Conservation (phyloP, 2,113 vertebrate species). For the Scatophagus argus region DNA sequence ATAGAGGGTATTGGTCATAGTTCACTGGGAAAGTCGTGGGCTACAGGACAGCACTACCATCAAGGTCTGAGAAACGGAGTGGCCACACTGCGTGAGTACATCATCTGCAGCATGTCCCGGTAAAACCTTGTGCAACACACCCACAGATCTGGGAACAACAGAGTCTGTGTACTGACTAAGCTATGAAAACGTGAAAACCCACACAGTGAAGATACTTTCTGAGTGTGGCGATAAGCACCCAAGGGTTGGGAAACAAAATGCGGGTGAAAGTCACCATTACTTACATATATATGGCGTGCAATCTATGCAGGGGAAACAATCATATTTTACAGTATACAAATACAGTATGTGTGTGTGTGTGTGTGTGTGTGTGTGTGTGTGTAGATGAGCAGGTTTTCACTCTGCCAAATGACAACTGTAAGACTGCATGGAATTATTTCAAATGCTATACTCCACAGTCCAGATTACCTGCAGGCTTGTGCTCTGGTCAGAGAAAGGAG, state of each 20-base stretch:
- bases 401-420: background rate
- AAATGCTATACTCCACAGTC: background rate
- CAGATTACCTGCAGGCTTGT: constrained; percentile 94
- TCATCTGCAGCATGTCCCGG: constrained; percentile 43
- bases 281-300: constrained; percentile 79
- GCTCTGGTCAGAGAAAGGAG: constrained; percentile 99
- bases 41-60: constrained; percentile 11
- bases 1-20: constrained; percentile 18
- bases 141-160: constrained; percentile 63
- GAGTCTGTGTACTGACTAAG: constrained; percentile 66
- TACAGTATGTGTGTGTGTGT: background rate
- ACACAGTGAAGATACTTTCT: constrained; percentile 36
- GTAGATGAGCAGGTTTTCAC: background rate
- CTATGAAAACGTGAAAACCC: constrained; percentile 34
- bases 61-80: constrained; percentile 10
- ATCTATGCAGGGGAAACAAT: constrained; percentile 68
- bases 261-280: constrained; percentile 63
- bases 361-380: background rate
- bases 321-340: constrained; percentile 5
- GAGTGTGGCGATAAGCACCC: constrained; percentile 12
- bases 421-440: background rate
- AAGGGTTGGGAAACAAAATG: constrained; percentile 33
- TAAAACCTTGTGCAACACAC: constrained; percentile 65
- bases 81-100: constrained; percentile 27
- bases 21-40: constrained; percentile 40